Evolutionary conservation across 1,140 invertebrate genomes (phyloP).

Genomic region (Calycopis cecrops): DNA sequence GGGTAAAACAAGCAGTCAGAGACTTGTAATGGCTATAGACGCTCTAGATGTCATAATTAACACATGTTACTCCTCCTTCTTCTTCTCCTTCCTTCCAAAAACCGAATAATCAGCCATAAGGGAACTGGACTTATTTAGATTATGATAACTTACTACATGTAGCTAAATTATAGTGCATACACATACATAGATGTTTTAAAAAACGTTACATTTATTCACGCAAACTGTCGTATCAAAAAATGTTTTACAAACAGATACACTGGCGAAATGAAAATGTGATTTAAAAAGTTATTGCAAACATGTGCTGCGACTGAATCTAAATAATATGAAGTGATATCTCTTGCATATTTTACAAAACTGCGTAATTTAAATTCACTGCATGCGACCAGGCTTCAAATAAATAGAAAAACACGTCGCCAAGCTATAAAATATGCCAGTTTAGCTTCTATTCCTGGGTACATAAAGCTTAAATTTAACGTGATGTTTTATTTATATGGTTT

Average conservation of each 20-base stretch:
- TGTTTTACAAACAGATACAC: background rate
- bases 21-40: no score
- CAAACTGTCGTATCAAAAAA: no score
- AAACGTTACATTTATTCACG: no score
- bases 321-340: slow-evolving; percentile 42
- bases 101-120: no score
- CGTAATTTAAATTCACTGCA: slow-evolving; percentile 48
- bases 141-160: no score
- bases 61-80: no score
- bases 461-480: slow-evolving; percentile 14
- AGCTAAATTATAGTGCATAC: no score
- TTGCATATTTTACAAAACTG: slow-evolving; percentile 43
- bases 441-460: slow-evolving; percentile 13
- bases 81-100: no score
- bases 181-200: no score
- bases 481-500: slow-evolving; percentile 3
- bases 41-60: no score
- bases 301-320: slow-evolving; percentile 32
- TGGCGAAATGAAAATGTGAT: slow-evolving; percentile 25
- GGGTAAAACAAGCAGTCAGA: no score
- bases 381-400: slow-evolving; percentile 35
- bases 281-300: slow-evolving; percentile 26
- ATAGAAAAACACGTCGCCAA: slow-evolving; percentile 42
- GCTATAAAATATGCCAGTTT: slow-evolving; percentile 13
- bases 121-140: no score